Base-by-base conservation (phyloP, 2,113 vertebrate genomes). In the Lates calcarifer region DNA sequence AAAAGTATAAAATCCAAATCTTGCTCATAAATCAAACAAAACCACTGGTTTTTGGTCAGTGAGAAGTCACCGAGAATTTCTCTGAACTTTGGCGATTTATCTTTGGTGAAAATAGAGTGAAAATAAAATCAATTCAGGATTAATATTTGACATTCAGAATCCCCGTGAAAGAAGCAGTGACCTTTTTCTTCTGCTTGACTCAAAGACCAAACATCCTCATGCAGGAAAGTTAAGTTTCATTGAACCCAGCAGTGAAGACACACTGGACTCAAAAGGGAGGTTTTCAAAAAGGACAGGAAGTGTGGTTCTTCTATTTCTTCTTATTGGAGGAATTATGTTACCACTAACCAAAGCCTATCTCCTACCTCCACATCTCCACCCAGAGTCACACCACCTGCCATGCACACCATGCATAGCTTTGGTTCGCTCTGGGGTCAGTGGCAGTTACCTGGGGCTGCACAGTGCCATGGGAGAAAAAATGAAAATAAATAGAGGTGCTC, bases 401-500 rank as follows among this genome's bases (percentile, higher is more conserved):
- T 24, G 89, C 85, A 63, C 90, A 73, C 80, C 85, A 57, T 58
- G 88, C 51, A 47, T 41, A 81, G 88, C 69, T 82, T 77, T 83
- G 90, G 90, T 84, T 89, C 83, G 87, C 78, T 68, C 24, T 9
- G 43, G 87, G 91, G 91, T 94, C 91, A 92, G 77, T 62, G 82
- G 81, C 89, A 78, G 84, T 82, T 82, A 89, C 90, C 86, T 83
- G 82, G 69, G 89, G 91, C 76, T 79, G 83, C 79, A 35, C 14
- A 73, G 87, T 91, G 90, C 91, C 90, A 88, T 81, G 62, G 63
- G 85, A 89, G 83, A 41, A 90, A 79, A 89, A 92, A 89, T 78
- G 35, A 55, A 94, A 95, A 95, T 89, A 95, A 95, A 95, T 77
- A 95, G 57, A 70, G 79, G 62, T 49, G 87, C 83, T 92, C 84